phyloP scores from a whole-genome alignment of 2,797 vertebrate species.

The Bufotes viridis region DNA sequence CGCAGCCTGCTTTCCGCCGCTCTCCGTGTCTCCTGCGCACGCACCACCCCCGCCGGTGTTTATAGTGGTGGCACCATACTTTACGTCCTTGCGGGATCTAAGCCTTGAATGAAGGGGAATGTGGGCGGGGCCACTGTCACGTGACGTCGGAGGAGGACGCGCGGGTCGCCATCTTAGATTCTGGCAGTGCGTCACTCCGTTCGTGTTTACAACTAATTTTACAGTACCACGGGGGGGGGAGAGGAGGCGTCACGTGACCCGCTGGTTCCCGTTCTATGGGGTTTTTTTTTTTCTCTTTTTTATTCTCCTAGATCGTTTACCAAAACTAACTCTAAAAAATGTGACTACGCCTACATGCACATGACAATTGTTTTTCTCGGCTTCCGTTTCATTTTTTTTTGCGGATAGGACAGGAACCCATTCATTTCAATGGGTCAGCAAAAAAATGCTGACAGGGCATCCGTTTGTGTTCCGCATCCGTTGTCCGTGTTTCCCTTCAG shows the following conservation, averaged over 20 bases:
- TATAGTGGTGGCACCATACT: neutral
- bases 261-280: too few species aligned
- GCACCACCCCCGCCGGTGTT: neutral
- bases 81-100: neutral
- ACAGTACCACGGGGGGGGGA: neutral
- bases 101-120: constrained; percentile 31
- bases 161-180: constrained; percentile 19
- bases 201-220: neutral
- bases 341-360: too few species aligned
- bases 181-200: constrained; percentile 16
- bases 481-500: too few species aligned
- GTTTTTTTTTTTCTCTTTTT: too few species aligned
- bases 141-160: neutral
- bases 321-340: too few species aligned
- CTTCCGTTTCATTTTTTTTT: too few species aligned
- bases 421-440: too few species aligned
- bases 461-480: too few species aligned
- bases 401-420: too few species aligned
- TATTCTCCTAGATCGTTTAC: too few species aligned
- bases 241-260: neutral
- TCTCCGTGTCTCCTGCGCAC: neutral
- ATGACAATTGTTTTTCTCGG: too few species aligned
- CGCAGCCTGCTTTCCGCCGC: neutral
- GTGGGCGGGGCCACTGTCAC: constrained; percentile 12
- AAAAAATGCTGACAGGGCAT: too few species aligned